These are phyloP conservation scores for Amblyteles armatorius DNA, from an alignment of 2,888 invertebrate species.

Conservation along the genomic window DNA sequence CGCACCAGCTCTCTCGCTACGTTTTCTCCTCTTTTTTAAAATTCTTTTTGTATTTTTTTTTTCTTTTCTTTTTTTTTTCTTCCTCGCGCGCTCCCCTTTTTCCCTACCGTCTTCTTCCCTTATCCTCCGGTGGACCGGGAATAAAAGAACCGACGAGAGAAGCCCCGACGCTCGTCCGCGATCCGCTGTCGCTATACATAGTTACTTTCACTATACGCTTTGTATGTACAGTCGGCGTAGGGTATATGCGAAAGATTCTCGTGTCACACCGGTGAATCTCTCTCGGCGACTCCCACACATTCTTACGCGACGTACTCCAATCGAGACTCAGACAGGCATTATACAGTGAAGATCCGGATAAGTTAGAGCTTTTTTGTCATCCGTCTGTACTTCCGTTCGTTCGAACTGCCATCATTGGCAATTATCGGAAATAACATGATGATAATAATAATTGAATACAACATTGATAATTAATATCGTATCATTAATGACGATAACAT, in stretches of 20 bases:
- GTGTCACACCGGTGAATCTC: slow-evolving; percentile 46
- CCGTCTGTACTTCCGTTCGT: background rate
- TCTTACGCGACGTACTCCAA: slow-evolving; percentile 26
- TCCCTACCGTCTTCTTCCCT: slow-evolving; percentile 30
- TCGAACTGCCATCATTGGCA: too few species aligned
- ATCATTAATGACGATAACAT: too few species aligned
- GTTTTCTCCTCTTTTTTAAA: slow-evolving; percentile 8
- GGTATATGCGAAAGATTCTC: slow-evolving; percentile 39
- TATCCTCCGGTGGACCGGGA: slow-evolving; percentile 59
- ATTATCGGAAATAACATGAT: too few species aligned
- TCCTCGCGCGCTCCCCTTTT: slow-evolving; percentile 2
- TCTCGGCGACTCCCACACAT: slow-evolving; percentile 28
- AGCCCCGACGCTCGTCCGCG: slow-evolving; percentile 36
- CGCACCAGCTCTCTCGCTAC: slow-evolving; percentile 47
- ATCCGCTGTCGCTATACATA: slow-evolving; percentile 11
- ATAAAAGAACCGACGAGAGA: slow-evolving; percentile 57
- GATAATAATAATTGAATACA: too few species aligned
- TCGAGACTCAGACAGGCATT: slow-evolving; percentile 41
- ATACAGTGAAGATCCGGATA: background rate
- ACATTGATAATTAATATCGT: too few species aligned
- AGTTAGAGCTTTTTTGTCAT: background rate
- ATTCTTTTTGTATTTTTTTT: background rate
- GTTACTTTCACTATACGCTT: background rate
- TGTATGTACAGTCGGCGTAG: slow-evolving; percentile 8
- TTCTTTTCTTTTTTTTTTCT: background rate